Percentiles rank a stretch among this genome's conserved stretches.
phyloP scores from a whole-genome alignment of 30 jellyfish, hydroid and myxozoan genomes.

The Aurelia aurita complex sp. Pacific region DNA sequence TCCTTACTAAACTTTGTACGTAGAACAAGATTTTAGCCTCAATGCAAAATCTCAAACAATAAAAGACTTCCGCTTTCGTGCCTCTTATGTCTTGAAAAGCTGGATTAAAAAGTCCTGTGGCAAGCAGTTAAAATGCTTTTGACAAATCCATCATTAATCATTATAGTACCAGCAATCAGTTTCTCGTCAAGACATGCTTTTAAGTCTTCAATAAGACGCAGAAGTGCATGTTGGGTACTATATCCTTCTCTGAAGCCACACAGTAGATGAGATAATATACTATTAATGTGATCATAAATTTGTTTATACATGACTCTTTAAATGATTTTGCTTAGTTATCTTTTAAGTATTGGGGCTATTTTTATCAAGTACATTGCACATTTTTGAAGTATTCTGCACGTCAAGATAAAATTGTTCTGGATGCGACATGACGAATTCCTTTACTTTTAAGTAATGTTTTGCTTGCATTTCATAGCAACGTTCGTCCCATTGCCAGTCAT shows the following conservation, averaged over 20 bases:
- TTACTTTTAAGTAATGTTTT: background rate
- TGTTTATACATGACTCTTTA: conserved; percentile 22
- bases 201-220: too few species aligned
- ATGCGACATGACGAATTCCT: background rate
- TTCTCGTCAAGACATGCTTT: too few species aligned
- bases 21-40: too few species aligned
- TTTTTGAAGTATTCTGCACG: background rate
- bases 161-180: background rate
- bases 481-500: conserved; percentile 51
- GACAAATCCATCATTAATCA: conserved; percentile 12
- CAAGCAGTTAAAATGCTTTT: conserved; percentile 2
- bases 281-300: background rate
- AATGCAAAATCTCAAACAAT: too few species aligned
- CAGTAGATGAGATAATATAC: conserved; percentile 14
- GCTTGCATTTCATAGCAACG: conserved; percentile 11
- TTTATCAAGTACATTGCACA: background rate
- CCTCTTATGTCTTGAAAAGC: too few species aligned
- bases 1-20: too few species aligned
- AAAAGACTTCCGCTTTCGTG: too few species aligned
- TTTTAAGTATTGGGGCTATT: too few species aligned
- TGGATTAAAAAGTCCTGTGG: too few species aligned
- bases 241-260: too few species aligned
- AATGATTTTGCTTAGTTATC: background rate
- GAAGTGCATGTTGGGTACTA: background rate
- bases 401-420: conserved; percentile 6